These are phyloP conservation scores for Ateles fusciceps DNA, from an alignment of 2,797 vertebrate species.

Conservation along the genomic window DNA sequence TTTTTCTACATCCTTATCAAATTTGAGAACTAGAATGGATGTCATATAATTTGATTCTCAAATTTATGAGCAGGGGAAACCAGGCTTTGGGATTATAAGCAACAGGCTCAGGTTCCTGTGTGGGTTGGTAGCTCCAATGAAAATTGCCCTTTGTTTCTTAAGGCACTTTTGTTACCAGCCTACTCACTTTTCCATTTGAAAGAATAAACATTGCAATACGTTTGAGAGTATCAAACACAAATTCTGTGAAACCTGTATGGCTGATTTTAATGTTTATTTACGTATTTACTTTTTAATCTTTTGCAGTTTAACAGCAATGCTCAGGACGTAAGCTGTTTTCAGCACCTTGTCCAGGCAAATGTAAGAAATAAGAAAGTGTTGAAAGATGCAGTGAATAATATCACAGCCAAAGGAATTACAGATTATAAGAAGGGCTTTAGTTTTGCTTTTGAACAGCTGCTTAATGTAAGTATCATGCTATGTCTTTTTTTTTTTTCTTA, in stretches of 20 bases:
- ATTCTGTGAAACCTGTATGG: not conserved
- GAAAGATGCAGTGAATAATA: conserved; percentile 97
- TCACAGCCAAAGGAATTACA: conserved; percentile 97
- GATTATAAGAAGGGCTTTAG: conserved; percentile 99
- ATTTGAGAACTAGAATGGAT: not conserved
- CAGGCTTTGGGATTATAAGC: not conserved
- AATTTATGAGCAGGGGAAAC: not conserved
- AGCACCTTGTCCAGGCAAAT: conserved; percentile 98
- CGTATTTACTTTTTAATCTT: conserved; percentile 20
- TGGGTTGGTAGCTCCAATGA: not conserved
- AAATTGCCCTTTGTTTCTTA: not conserved
- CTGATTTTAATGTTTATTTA: not conserved
- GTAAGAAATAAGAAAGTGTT: conserved; percentile 99
- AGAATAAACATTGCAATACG: not conserved
- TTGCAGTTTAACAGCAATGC: conserved; percentile 97
- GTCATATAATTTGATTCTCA: not conserved
- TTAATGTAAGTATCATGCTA: conserved; percentile 88
- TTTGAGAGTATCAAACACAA: not conserved
- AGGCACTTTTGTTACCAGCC: not conserved
- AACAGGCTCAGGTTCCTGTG: not conserved
- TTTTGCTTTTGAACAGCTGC: conserved; percentile 97
- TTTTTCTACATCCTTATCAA: not conserved
- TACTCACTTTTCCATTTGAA: not conserved
- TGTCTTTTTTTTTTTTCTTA: not conserved
- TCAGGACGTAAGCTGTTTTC: conserved; percentile 96